phyloP scores from a whole-genome alignment of 2,888 invertebrate species.

The Cephonodes hylas region DNA sequence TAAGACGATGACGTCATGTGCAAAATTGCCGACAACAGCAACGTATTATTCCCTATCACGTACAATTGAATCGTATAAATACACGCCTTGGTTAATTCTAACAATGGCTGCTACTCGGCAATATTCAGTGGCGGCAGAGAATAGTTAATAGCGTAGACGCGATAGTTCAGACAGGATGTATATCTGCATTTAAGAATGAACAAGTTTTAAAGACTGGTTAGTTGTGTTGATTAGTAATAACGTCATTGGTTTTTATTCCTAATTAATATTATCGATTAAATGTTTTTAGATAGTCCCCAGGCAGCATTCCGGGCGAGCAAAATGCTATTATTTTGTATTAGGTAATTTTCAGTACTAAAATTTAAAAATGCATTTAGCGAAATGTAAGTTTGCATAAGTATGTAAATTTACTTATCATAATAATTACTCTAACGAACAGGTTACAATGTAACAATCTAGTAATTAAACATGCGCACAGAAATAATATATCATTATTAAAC shows the following conservation, averaged over 20 bases:
- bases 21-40: constrained; percentile 14
- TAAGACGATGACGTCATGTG: constrained; percentile 2
- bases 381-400: too few relatives aligned
- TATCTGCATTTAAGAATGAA: too few relatives aligned
- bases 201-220: neutral
- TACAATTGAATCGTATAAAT: constrained; percentile 50
- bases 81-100: constrained; percentile 50
- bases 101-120: constrained; percentile 33
- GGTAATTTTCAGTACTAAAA: too few relatives aligned
- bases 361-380: too few relatives aligned
- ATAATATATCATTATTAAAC: neutral
- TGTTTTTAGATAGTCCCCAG: too few relatives aligned
- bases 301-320: too few relatives aligned
- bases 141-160: neutral
- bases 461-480: constrained; percentile 8
- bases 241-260: too few relatives aligned
- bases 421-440: too few relatives aligned
- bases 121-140: constrained; percentile 26
- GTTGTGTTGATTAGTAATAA: neutral
- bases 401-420: too few relatives aligned
- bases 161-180: too few relatives aligned
- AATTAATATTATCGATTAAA: too few relatives aligned
- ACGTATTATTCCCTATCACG: constrained; percentile 31
- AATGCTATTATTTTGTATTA: too few relatives aligned
- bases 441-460: neutral